Conservation (phyloP, 2,888 invertebrate genomes). For the Aphodius granarius region DNA sequence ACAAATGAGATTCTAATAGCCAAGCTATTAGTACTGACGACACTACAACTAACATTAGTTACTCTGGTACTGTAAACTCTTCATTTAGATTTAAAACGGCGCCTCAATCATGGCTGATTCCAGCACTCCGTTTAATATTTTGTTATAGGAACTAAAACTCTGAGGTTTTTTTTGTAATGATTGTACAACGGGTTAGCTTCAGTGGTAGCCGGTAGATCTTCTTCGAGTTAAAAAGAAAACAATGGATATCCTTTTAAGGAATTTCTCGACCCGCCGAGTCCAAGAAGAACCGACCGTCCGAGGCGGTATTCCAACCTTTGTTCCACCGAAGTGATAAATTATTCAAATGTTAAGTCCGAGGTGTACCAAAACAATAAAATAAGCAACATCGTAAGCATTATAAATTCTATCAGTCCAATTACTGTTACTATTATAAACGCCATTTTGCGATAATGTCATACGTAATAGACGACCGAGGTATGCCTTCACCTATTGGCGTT, state of each 20-base stretch:
- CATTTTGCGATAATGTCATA: background rate
- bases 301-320: background rate
- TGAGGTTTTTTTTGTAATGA: no score
- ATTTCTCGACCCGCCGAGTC: background rate
- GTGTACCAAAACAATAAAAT: background rate
- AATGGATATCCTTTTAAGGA: background rate
- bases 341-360: conserved; percentile 9
- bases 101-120: no score
- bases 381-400: no score
- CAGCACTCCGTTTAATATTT: no score
- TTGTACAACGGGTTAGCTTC: background rate
- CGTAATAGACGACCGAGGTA: background rate
- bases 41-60: no score
- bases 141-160: no score
- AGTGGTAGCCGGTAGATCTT: background rate
- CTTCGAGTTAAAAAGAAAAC: background rate
- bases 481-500: background rate
- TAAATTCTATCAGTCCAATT: background rate
- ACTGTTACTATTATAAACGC: background rate
- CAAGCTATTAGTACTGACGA: background rate
- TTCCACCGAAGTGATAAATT: conserved; percentile 1
- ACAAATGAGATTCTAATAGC: background rate
- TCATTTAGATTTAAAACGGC: no score
- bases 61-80: no score
- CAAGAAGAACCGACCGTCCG: background rate